phyloP scores from a whole-genome alignment of 2,797 vertebrate genomes.

The Octomys mimax region DNA sequence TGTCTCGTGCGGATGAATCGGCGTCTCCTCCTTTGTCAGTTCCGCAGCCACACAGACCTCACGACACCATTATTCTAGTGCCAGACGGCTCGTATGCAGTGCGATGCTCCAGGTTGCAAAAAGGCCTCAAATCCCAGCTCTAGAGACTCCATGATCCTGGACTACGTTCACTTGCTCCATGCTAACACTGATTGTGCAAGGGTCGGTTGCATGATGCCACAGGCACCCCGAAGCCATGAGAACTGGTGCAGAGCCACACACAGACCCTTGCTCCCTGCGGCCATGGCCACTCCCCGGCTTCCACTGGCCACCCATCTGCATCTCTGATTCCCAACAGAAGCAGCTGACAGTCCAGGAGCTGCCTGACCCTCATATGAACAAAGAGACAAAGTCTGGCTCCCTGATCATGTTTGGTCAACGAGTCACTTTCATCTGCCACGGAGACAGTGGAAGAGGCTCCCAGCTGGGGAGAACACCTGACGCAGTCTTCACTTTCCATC shows the following conservation, averaged over 20 bases:
- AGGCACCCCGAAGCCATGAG: background rate
- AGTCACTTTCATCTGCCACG: background rate
- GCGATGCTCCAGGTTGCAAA: background rate
- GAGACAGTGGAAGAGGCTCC: background rate
- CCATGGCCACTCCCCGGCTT: no score
- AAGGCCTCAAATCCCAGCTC: background rate
- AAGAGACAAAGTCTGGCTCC: background rate
- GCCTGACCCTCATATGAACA: background rate
- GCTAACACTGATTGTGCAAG: background rate
- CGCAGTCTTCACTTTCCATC: background rate
- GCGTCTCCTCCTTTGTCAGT: background rate
- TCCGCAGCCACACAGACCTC: background rate
- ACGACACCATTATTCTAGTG: background rate
- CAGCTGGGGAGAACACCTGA: background rate
- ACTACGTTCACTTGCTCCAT: background rate
- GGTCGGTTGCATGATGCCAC: no score
- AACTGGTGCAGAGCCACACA: rapidly evolving
- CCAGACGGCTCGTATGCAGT: background rate
- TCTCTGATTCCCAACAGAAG: background rate
- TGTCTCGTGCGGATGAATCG: constrained; percentile 9
- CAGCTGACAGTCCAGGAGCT: background rate
- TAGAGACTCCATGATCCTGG: background rate
- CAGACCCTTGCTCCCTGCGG: background rate
- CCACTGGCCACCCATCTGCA: background rate
- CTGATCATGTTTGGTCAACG: background rate